phyloP scores from a whole-genome alignment of 1,140 invertebrate species.

The Oncopeltus fasciatus region DNA sequence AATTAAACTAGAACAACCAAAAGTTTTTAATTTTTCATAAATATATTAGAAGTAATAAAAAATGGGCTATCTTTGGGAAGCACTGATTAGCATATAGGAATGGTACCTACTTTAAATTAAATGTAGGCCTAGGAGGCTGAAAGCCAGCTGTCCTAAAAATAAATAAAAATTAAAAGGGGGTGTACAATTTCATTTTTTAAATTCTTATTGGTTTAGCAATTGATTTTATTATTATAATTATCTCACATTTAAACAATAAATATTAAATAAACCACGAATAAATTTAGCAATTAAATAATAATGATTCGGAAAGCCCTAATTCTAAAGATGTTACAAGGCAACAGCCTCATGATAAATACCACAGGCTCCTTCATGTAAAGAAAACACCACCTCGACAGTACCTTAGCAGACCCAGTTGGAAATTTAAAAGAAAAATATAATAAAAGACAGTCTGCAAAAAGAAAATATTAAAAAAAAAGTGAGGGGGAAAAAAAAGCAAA shows the following conservation, averaged over 20 bases:
- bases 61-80: constrained; percentile 6
- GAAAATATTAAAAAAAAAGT: too few relatives aligned
- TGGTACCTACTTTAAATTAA: constrained; percentile 9
- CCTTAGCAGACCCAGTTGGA: background rate
- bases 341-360: too few relatives aligned
- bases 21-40: background rate
- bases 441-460: too few relatives aligned
- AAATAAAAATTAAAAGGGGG: constrained; percentile 7
- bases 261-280: background rate
- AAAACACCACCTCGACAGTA: constrained; percentile 1
- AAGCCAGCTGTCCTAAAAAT: constrained; percentile 8
- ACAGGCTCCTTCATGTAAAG: constrained; percentile 8
- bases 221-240: too few relatives aligned
- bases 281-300: too few relatives aligned
- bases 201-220: too few relatives aligned
- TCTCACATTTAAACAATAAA: too few relatives aligned
- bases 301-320: too few relatives aligned
- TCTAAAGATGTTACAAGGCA: too few relatives aligned
- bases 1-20: too few relatives aligned
- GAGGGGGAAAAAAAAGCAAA: too few relatives aligned
- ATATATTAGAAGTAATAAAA: background rate
- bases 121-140: constrained; percentile 5
- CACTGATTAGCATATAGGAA: constrained; percentile 5
- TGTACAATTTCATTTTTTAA: too few relatives aligned
- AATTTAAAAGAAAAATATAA: background rate